Conservation (phyloP, 2,797 vertebrate genomes). For the Rhinogobio ventralis region DNA sequence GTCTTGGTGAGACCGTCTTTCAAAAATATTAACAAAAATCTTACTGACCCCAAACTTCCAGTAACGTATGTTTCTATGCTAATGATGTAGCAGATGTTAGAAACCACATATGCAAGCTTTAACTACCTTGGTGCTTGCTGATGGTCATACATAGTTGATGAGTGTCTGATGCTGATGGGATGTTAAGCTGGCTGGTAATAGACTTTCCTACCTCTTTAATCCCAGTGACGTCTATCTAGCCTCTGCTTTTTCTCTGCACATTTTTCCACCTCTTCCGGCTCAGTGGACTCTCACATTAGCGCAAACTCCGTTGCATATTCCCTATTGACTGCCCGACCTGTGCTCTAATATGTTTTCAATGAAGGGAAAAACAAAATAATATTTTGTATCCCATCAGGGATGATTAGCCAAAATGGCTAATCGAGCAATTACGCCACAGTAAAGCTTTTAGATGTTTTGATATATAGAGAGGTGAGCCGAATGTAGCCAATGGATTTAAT, state of each 20-base stretch:
- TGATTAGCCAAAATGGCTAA: slow-evolving; percentile 53
- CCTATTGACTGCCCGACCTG: slow-evolving; percentile 36
- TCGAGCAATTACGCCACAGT: slow-evolving; percentile 49
- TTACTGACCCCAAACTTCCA: background rate
- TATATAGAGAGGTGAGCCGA: slow-evolving; percentile 48
- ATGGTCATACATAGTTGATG: slow-evolving; percentile 9
- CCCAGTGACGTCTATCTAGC: background rate
- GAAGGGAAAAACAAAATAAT: slow-evolving; percentile 34
- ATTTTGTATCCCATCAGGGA: slow-evolving; percentile 49
- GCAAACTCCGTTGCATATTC: slow-evolving; percentile 26
- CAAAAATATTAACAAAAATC: background rate
- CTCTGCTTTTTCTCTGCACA: slow-evolving; percentile 3
- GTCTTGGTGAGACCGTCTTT: background rate
- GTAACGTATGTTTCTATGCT: background rate
- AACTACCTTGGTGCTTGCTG: slow-evolving; percentile 4
- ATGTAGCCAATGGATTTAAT: slow-evolving; percentile 58
- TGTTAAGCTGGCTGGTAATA: slow-evolving; percentile 2
- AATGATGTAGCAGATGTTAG: slow-evolving; percentile 28
- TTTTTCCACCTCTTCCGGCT: slow-evolving; percentile 4
- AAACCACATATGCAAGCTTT: background rate
- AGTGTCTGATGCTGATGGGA: slow-evolving; percentile 7
- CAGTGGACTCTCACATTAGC: slow-evolving; percentile 30
- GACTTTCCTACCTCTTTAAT: background rate
- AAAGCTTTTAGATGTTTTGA: slow-evolving; percentile 56
- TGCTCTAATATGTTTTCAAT: slow-evolving; percentile 41